Base-by-base conservation (phyloP, 2,888 invertebrate species). In the Criorhina ranunculi region DNA sequence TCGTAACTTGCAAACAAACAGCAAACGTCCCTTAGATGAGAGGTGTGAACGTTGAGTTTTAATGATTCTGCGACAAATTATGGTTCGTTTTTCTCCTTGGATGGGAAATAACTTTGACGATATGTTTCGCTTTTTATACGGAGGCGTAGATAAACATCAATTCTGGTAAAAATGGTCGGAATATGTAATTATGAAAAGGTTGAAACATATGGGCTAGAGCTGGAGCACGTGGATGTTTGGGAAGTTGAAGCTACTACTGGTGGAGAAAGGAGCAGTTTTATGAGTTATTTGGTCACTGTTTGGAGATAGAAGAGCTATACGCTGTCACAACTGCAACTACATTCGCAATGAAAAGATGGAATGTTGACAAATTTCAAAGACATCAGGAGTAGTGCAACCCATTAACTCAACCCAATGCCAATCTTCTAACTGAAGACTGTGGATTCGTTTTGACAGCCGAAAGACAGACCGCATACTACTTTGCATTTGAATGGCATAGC, bases 21-120 rank as follows among this genome's bases (percentile, higher is more conserved):
- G 64, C 70, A 60, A 40, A 70, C 67, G 66, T 78, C 66, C 40
- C 59, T 35, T 59, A 66, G 77, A 67, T 67, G 73, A 83, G 73
- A 83, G 78, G 82, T 83, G 82, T 83, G 82, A 67, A 78, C 40
- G 82, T 78, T 67, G 62, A 73, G 60, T 83, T 83, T 83, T 83
- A 83, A 83, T 83, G 82, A 83, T 67, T 83, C 49, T 73, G 82
- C 78, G 78, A 82, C 82, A 82, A 82, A 83, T 78, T 73, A 73
- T 60, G 15, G 40, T 46, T 37, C 11, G 53, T 55, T 70, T 77
- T 69, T 55, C 8, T 31, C 44, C 12, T 24, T 29, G 29, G 49
- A n/a, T n/a, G 15, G 9, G 15, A 53, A 9, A 49, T 49, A 49
- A 53, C 12, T 53, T 33, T 12, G 37, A 19, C 17, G 15, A 9